Conservation (phyloP, 2,888 invertebrate genomes). For the Diplazon laetatorius region DNA sequence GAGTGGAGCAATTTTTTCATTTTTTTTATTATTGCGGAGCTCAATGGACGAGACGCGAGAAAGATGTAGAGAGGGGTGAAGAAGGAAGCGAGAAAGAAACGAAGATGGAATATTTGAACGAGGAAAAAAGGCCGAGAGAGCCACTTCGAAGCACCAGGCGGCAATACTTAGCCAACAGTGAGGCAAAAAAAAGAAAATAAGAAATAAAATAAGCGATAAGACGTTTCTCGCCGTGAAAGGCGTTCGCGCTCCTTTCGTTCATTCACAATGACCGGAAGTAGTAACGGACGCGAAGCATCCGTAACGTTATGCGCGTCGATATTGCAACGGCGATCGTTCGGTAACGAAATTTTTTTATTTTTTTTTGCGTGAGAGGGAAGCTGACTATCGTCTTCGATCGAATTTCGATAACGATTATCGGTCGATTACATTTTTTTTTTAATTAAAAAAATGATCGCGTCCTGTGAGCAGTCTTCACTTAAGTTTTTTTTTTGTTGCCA, state of each 20-base stretch:
- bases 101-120: neutral
- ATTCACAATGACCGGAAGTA: conserved; percentile 63
- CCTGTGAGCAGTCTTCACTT: too few species aligned
- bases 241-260: conserved; percentile 54
- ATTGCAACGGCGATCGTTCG: conserved; percentile 32
- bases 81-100: neutral
- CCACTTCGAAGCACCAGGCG: neutral
- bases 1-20: conserved; percentile 39
- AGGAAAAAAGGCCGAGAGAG: conserved; percentile 14
- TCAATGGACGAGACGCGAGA: conserved; percentile 26
- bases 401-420: too few species aligned
- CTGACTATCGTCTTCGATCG: too few species aligned
- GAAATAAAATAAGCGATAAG: conserved; percentile 38
- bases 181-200: too few species aligned
- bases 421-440: too few species aligned
- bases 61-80: conserved; percentile 3
- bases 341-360: conserved; percentile 10
- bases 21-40: conserved; percentile 19
- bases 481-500: too few species aligned
- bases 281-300: conserved; percentile 55
- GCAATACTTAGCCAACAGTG: conserved; percentile 1
- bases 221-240: conserved; percentile 53
- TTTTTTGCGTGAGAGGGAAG: too few species aligned
- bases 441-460: too few species aligned
- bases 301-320: conserved; percentile 53